A percentile compares a stretch with the other conserved stretches of the same genome.
Evolutionary conservation across 2,888 invertebrate genomes (phyloP).

Genomic region (Diadegma fenestrale): DNA sequence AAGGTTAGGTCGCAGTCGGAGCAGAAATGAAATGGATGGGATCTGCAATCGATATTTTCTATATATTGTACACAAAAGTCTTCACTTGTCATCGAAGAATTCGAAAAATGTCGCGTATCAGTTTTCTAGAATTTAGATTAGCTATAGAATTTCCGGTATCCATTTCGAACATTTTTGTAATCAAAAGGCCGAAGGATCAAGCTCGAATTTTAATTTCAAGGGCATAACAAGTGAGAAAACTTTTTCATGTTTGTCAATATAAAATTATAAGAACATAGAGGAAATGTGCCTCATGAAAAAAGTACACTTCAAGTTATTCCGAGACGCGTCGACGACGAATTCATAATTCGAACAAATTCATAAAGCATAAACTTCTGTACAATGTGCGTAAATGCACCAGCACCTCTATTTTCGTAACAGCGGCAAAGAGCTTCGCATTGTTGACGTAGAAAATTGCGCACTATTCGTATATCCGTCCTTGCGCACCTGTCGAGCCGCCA

Average conservation of each 20-base stretch:
- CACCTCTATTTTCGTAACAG: too few species aligned
- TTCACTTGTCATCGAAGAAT: not conserved
- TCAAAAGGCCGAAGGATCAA: too few species aligned
- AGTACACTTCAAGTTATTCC: not conserved
- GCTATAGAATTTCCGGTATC: not conserved
- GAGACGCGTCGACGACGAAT: not conserved
- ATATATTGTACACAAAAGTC: too few species aligned
- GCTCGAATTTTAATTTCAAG: not conserved
- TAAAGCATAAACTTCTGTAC: not conserved
- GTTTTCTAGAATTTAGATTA: not conserved
- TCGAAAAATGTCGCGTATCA: not conserved
- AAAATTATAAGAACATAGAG: not conserved
- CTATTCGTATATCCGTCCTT: too few species aligned
- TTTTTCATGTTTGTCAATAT: too few species aligned
- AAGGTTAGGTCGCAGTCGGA: not conserved
- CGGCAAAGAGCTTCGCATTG: too few species aligned
- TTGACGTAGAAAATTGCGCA: too few species aligned
- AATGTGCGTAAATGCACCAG: too few species aligned
- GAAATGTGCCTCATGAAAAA: not conserved
- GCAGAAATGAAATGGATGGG: not conserved
- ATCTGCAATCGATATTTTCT: constrained; percentile 1
- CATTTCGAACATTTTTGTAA: not conserved
- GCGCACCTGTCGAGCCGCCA: too few species aligned
- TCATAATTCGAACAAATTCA: not conserved
- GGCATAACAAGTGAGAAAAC: not conserved